A percentile compares a stretch with the other conserved stretches of the same genome.
Conservation (phyloP, 2,888 invertebrate species). For the Heteropelma amictum region DNA sequence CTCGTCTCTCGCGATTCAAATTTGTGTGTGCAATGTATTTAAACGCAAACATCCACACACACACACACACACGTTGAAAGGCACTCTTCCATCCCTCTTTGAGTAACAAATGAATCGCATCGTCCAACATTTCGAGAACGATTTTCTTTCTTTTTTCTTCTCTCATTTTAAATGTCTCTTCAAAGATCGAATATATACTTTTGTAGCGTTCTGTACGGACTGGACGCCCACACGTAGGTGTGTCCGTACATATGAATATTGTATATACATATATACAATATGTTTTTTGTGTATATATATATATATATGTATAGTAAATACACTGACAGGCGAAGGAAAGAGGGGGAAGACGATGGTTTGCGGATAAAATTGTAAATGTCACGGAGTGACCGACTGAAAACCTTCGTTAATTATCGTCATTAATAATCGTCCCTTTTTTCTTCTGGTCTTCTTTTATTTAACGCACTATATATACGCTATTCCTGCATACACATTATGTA, state of each 20-base stretch:
- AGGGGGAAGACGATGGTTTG: conserved; percentile 9
- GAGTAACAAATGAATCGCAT: conserved; percentile 60
- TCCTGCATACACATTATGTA: not conserved
- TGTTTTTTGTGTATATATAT: not conserved
- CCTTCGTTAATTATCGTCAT: conserved; percentile 74
- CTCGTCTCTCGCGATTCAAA: conserved; percentile 61
- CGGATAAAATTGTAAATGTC: conserved; percentile 65
- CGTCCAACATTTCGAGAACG: conserved; percentile 56
- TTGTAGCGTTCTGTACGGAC: conserved; percentile 10
- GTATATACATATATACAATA: not conserved
- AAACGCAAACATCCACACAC: not conserved
- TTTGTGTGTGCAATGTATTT: conserved; percentile 45
- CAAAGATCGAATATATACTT: conserved; percentile 30
- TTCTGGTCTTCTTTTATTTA: conserved; percentile 37
- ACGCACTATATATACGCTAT: not conserved
- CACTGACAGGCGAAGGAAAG: not conserved
- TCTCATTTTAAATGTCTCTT: conserved; percentile 1
- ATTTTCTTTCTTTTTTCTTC: conserved; percentile 21
- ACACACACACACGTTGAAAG: conserved; percentile 7
- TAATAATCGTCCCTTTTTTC: conserved; percentile 70
- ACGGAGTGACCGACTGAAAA: conserved; percentile 73
- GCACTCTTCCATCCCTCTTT: conserved; percentile 19
- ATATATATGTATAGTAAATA: not conserved
- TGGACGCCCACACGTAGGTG: conserved; percentile 22
- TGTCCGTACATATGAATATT: conserved; percentile 5